These are phyloP conservation scores for Cataglyphis cursor DNA, from an alignment of 2,888 invertebrate species.

Conservation along the genomic window DNA sequence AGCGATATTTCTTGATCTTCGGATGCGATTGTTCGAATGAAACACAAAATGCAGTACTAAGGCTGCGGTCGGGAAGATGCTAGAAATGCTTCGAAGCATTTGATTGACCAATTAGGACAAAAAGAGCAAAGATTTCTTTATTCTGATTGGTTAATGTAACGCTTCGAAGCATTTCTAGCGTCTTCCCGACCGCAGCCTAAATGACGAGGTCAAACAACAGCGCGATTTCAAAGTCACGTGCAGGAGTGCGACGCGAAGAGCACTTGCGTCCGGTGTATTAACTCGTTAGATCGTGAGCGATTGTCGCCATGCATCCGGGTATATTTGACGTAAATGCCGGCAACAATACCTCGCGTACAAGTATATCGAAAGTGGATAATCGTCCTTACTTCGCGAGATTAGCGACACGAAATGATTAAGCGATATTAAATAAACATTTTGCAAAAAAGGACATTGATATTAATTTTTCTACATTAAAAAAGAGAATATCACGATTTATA, in stretches of 20 bases:
- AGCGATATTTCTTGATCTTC: not conserved
- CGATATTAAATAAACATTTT: not conserved
- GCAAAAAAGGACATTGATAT: not conserved
- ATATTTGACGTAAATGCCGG: conserved; percentile 14
- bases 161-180: too few species aligned
- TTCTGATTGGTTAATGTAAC: too few species aligned
- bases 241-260: not conserved
- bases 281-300: conserved; percentile 35
- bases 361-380: not conserved
- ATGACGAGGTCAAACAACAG: conserved; percentile 25
- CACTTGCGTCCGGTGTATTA: conserved; percentile 27
- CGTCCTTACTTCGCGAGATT: not conserved
- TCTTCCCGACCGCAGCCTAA: not conserved
- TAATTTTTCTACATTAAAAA: not conserved
- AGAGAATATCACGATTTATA: not conserved
- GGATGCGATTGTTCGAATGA: not conserved
- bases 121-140: too few species aligned
- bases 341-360: not conserved
- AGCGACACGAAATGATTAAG: not conserved
- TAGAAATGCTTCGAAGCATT: too few species aligned
- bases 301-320: conserved; percentile 33
- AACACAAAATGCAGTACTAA: not conserved
- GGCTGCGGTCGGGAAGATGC: too few species aligned
- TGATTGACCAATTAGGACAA: too few species aligned
- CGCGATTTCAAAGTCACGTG: conserved; percentile 23